Percentiles rank a stretch among this genome's conserved stretches.
Evolutionary conservation across 2,113 vertebrate genomes (phyloP).

Genomic region (Nothoprocta pentlandii): DNA sequence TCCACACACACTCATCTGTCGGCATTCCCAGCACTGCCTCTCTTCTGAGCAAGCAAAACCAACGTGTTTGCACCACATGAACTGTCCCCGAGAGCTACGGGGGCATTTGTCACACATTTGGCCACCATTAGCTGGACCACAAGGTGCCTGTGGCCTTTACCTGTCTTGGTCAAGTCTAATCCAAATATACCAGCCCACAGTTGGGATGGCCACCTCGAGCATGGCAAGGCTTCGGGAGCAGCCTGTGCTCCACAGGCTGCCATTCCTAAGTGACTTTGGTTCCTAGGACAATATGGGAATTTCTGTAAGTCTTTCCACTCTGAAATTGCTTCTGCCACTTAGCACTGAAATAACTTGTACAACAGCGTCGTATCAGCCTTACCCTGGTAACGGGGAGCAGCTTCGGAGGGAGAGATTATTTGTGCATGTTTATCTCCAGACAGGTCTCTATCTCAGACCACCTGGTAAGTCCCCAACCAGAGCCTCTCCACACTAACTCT

Average conservation of each 20-base stretch:
- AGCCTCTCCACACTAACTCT: background rate
- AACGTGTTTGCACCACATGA: background rate
- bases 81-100: background rate
- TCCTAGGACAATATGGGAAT: background rate
- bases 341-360: background rate
- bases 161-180: background rate
- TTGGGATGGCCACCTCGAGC: background rate
- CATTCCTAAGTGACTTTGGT: background rate
- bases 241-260: accelerated
- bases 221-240: background rate
- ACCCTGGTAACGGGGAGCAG: background rate
- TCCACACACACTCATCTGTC: accelerated
- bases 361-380: background rate
- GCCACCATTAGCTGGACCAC: background rate
- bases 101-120: background rate
- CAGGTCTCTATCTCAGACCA: background rate
- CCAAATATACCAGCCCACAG: background rate
- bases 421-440: background rate
- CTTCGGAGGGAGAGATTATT: background rate
- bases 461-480: background rate
- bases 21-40: accelerated
- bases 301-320: background rate
- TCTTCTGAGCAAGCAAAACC: background rate
- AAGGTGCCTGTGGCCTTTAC: accelerated
- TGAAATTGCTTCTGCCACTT: background rate